Evolutionary conservation across 2,113 vertebrate genomes (phyloP).

Genomic region (Rhadina sibilatrix): DNA sequence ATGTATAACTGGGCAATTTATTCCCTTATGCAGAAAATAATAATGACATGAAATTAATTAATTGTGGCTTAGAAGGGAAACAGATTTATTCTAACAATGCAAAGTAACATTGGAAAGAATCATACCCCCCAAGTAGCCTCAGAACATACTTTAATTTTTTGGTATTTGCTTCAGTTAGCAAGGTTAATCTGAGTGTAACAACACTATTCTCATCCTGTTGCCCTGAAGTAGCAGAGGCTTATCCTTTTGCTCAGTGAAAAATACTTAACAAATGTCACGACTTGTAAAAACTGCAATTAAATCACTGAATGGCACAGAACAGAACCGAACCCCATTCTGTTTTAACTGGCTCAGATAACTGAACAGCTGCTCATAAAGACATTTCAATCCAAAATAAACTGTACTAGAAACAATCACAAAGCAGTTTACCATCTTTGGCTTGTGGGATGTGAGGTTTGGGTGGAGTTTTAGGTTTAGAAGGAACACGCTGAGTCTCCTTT

Average conservation of each 20-base stretch:
- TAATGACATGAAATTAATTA: background rate
- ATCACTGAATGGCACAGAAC: background rate
- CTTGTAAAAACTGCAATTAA: background rate
- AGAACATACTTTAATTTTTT: background rate
- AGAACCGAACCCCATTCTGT: background rate
- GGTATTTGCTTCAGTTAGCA: background rate
- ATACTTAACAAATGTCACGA: background rate
- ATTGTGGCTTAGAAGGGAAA: background rate
- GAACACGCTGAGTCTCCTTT: conserved; percentile 34
- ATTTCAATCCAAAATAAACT: background rate
- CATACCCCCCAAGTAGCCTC: background rate
- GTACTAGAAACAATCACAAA: conserved; percentile 21
- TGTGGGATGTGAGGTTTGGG: conserved; percentile 52
- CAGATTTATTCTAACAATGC: background rate
- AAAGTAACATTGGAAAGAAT: background rate
- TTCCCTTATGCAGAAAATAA: background rate
- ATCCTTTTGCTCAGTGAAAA: background rate
- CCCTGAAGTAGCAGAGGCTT: background rate
- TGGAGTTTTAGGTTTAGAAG: conserved; percentile 61
- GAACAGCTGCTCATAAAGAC: background rate
- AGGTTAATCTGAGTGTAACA: background rate
- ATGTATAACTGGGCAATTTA: background rate
- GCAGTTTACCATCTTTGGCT: conserved; percentile 70
- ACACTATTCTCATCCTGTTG: background rate
- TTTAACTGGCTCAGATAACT: background rate